Evolutionary conservation across 92 coral and sea anemone species (phyloP), one percentile per base, ranked within the genome.

Genomic region (Zoanthus sansibaricus): DNA sequence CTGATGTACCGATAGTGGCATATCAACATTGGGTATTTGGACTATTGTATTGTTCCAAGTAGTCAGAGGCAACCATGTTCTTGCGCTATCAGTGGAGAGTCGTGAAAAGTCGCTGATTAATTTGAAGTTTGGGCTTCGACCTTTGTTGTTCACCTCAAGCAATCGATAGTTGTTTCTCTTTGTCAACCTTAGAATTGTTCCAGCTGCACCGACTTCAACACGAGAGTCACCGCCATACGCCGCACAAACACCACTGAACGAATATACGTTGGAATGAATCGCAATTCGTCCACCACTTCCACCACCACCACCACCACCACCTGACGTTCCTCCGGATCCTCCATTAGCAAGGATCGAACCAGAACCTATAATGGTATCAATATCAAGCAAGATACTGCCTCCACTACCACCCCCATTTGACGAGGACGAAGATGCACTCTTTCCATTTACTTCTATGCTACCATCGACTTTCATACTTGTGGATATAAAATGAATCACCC

Each of bases 281-380:
- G 95, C 88, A 76, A 92, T 92, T 48, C 95, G 42, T 48, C 95
- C 95, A 15, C 95, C 95, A 68, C 95, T 20, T 48, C 95, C 95
- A 15, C 95, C 95, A 68, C 95, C 89, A 42, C 95, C 95, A 46
- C 95, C 95, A 15, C 95, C 95, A 47, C 91, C 91, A 16, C 89
- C 95, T 15, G 45, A 49, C 58, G 87, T 70, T 14, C 88, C 92
- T 21, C 95, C 95, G 82, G 73, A 32, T 7, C 92, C 94, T 8
- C 94, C 94, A 31, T 83, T 86, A 20, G 86, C 92, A 78, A 66
- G 76, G 66, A 92, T 89, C 8, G 64, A 71, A 33, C 94, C 94
- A 16, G 89, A 72, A 12, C 94, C 94, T 7, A 55, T 78, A 12
- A 89, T 68, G 15, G 18, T 79, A 1, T 73, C 77, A 18, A 79